phyloP scores from a whole-genome alignment of 1,140 invertebrate species.

The Leptinotarsa defecta region DNA sequence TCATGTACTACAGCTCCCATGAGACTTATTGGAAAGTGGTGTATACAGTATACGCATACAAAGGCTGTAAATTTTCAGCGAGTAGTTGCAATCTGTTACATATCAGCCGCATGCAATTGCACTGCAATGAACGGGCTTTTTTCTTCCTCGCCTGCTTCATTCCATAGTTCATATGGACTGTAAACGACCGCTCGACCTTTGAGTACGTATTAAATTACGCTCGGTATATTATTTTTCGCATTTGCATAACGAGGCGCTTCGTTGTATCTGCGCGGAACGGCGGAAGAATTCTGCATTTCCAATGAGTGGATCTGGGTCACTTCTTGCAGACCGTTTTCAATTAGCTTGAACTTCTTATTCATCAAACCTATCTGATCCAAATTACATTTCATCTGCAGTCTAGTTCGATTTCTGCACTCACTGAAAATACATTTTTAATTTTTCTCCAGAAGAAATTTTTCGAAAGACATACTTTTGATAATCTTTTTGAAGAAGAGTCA shows the following conservation, averaged over 20 bases:
- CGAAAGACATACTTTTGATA: too few relatives aligned
- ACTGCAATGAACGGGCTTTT: neutral
- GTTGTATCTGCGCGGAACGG: neutral
- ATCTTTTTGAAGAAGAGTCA: too few relatives aligned
- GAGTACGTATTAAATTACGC: neutral
- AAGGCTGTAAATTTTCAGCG: neutral
- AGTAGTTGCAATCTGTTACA: neutral
- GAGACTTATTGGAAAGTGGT: neutral
- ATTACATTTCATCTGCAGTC: too few relatives aligned
- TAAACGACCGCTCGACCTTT: slow-evolving; percentile 1
- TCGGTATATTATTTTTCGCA: neutral
- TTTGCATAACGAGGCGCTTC: slow-evolving; percentile 1
- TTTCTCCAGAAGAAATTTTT: too few relatives aligned
- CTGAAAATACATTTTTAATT: too few relatives aligned
- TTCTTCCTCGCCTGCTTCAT: neutral
- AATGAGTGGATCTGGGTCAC: neutral
- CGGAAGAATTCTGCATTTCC: neutral
- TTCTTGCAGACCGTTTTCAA: neutral
- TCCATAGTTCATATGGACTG: neutral
- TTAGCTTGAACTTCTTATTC: too few relatives aligned
- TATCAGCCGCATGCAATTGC: neutral
- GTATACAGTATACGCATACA: neutral
- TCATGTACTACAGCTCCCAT: neutral
- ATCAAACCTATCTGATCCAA: too few relatives aligned
- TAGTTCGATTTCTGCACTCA: too few relatives aligned